phyloP scores from a whole-genome alignment of 2,113 vertebrate genomes.

The Pyrgilauda ruficollis region DNA sequence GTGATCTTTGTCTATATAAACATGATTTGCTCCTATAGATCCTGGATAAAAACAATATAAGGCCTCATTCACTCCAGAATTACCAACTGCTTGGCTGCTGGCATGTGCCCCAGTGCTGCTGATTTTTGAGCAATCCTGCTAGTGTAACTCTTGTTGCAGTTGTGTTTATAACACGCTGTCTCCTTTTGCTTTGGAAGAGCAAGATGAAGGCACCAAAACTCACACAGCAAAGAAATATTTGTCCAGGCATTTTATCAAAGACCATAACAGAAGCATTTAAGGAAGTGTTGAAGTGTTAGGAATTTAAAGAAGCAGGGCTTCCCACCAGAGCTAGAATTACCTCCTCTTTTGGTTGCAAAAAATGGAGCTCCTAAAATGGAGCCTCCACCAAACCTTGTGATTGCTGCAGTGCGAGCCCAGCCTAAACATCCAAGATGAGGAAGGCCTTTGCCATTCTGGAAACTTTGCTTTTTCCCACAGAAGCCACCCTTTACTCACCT shows the following conservation, averaged over 20 bases:
- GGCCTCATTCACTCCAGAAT: neutral
- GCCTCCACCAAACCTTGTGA: neutral
- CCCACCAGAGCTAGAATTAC: neutral
- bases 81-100: neutral
- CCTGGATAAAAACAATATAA: neutral
- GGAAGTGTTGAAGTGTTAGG: neutral
- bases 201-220: neutral
- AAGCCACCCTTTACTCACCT: neutral
- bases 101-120: neutral
- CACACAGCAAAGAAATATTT: neutral
- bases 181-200: neutral
- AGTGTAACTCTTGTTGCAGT: neutral
- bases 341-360: neutral
- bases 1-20: neutral
- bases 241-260: neutral
- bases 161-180: neutral
- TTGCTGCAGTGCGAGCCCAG: neutral
- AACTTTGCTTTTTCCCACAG: neutral
- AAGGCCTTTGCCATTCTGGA: neutral
- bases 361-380: neutral
- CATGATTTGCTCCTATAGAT: neutral
- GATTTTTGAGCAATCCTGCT: neutral
- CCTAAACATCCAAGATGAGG: fast-evolving
- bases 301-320: neutral
- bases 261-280: neutral